Evolutionary conservation across 2,113 vertebrate genomes (phyloP).

Genomic region (Centrocercus urophasianus): DNA sequence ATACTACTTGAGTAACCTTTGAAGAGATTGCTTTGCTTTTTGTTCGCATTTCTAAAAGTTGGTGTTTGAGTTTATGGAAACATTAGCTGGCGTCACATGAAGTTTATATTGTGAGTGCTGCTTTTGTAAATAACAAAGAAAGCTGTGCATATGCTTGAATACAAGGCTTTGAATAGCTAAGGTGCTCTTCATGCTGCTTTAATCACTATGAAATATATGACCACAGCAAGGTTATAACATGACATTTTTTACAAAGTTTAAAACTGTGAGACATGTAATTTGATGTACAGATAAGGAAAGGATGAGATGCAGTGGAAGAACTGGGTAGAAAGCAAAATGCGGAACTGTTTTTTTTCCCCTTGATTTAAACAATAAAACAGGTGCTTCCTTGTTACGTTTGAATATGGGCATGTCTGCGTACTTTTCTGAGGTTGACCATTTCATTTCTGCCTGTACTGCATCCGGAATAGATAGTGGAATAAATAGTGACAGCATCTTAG

Average conservation of each 20-base stretch:
- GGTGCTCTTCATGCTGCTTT: neutral
- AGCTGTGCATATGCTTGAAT: neutral
- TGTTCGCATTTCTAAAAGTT: neutral
- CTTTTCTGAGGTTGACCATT: neutral
- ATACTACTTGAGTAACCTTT: neutral
- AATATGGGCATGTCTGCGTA: neutral
- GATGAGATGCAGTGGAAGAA: neutral
- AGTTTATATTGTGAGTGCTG: neutral
- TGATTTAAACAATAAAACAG: neutral
- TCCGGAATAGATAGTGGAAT: neutral
- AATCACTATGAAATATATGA: neutral
- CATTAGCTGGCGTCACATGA: neutral
- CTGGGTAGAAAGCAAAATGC: neutral
- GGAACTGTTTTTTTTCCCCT: neutral
- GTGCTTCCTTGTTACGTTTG: accelerated
- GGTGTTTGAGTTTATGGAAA: neutral
- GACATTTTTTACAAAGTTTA: neutral
- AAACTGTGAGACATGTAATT: neutral
- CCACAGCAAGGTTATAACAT: neutral
- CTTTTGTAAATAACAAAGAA: neutral
- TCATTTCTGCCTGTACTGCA: neutral
- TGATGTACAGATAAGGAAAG: neutral
- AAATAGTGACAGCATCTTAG: neutral
- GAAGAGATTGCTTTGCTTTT: neutral
- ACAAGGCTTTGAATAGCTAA: neutral